These are phyloP conservation scores for Bombus haemorrhoidalis DNA, from an alignment of 1,140 invertebrate genomes.

Conservation along the genomic window DNA sequence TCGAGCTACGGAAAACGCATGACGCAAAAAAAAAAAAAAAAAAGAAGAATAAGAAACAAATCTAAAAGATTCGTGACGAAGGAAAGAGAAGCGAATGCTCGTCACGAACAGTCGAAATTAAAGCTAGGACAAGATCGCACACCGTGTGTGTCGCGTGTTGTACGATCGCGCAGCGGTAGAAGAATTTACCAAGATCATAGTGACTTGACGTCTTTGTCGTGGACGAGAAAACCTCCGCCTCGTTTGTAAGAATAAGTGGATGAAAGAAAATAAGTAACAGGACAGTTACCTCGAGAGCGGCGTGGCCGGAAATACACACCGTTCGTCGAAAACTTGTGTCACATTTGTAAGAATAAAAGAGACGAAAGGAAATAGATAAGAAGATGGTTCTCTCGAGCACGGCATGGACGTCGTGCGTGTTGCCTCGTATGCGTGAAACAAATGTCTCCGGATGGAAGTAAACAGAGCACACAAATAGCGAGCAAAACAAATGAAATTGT, in stretches of 20 bases:
- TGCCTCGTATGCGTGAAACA: background rate
- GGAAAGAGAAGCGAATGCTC: background rate
- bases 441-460: background rate
- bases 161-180: background rate
- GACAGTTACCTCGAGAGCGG: background rate
- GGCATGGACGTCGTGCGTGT: background rate
- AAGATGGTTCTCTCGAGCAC: background rate
- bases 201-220: background rate
- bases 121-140: background rate
- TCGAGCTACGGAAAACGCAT: background rate
- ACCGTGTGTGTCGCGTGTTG: background rate
- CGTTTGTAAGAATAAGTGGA: background rate
- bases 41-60: background rate
- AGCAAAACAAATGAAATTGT: constrained; percentile 17
- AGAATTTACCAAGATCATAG: background rate
- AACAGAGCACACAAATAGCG: constrained; percentile 8
- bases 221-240: background rate
- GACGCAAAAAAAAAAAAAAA: background rate
- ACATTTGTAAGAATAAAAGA: background rate
- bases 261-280: background rate
- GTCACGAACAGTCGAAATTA: constrained; percentile 6
- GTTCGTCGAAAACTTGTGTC: background rate
- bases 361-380: background rate
- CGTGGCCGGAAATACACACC: no score
- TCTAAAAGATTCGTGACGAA: background rate